phyloP scores from a whole-genome alignment of 1,140 invertebrate genomes.

The Penaeus japonicus region DNA sequence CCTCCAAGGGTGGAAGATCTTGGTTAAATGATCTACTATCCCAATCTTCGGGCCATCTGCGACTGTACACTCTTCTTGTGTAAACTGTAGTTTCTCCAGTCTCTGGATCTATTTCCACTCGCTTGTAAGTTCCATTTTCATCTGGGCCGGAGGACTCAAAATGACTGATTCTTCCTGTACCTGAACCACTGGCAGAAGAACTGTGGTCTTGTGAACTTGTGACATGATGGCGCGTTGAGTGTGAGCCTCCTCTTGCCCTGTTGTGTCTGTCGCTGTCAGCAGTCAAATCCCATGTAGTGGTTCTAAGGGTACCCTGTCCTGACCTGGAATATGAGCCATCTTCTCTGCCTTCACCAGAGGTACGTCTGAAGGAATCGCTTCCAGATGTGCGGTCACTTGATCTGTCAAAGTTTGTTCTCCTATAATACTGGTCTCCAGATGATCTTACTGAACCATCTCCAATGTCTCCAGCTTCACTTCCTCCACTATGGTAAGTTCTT shows the following conservation, averaged over 20 bases:
- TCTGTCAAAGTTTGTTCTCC: too few species aligned
- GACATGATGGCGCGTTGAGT: too few species aligned
- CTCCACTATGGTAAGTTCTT: too few species aligned
- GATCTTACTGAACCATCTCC: too few species aligned
- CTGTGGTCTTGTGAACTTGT: background rate
- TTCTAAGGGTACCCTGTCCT: background rate
- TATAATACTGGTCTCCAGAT: too few species aligned
- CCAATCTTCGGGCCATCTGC: constrained; percentile 4
- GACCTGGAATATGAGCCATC: background rate
- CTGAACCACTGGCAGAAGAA: background rate
- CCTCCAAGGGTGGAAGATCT: background rate
- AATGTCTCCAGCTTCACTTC: too few species aligned
- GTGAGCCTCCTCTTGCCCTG: too few species aligned
- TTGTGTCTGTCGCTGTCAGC: background rate
- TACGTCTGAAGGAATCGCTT: background rate
- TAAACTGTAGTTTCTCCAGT: constrained; percentile 29
- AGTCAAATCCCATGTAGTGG: constrained; percentile 21
- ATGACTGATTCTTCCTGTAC: background rate
- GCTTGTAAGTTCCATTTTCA: constrained; percentile 31
- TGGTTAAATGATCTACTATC: background rate
- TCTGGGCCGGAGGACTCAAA: background rate
- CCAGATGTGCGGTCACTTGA: too few species aligned
- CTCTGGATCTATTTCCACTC: constrained; percentile 37
- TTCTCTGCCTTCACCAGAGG: background rate
- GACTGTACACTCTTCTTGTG: constrained; percentile 16